Evolutionary conservation across 2,888 invertebrate genomes (phyloP).

Genomic region (Sphecodes monilicornis): DNA sequence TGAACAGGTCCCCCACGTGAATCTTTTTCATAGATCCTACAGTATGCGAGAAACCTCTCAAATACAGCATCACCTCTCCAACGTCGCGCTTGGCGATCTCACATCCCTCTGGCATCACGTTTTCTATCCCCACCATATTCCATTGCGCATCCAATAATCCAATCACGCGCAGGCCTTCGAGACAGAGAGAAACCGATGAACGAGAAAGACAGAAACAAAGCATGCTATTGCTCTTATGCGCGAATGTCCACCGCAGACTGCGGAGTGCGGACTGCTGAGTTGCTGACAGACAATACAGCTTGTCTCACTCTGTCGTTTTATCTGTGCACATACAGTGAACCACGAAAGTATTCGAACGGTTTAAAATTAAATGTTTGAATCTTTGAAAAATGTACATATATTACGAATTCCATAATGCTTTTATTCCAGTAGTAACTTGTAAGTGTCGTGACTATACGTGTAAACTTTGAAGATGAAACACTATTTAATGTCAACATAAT

Average conservation of each 20-base stretch:
- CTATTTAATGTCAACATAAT: no score
- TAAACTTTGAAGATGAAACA: no score
- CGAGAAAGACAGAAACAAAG: background rate
- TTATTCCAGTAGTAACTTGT: no score
- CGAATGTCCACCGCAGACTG: no score
- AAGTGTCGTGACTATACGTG: no score
- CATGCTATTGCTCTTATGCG: background rate
- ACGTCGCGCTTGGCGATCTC: background rate
- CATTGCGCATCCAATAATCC: background rate
- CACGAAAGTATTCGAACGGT: no score
- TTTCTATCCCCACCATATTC: background rate
- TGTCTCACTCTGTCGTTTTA: background rate
- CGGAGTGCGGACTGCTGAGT: no score
- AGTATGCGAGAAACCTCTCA: slow-evolving; percentile 32
- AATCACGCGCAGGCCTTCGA: background rate
- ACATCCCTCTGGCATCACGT: background rate
- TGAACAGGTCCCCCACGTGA: slow-evolving; percentile 37
- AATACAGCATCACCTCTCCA: slow-evolving; percentile 11
- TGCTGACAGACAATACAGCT: background rate
- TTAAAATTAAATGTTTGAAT: no score
- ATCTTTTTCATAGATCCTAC: slow-evolving; percentile 30
- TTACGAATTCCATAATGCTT: no score
- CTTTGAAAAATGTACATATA: no score
- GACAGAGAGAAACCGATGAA: background rate
- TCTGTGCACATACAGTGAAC: no score